Evolutionary conservation across 2,797 vertebrate genomes (phyloP).

Genomic region (Coendou prehensilis): DNA sequence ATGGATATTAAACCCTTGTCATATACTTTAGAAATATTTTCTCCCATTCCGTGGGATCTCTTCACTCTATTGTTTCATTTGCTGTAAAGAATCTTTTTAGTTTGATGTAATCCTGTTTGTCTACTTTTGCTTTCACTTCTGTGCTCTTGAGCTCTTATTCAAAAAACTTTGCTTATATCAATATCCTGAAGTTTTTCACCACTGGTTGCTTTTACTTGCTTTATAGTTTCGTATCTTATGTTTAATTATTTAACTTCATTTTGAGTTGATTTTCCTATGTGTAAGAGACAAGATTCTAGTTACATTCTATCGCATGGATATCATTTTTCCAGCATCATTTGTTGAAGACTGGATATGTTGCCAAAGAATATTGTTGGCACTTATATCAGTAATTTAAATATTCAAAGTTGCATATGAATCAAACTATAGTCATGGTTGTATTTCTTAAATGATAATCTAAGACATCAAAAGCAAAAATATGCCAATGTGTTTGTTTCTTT

Average conservation of each 20-base stretch:
- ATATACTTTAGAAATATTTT: not conserved
- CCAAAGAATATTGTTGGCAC: too few relatives aligned
- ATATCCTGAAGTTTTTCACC: not conserved
- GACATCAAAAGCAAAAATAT: constrained; percentile 22
- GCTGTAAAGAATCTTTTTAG: not conserved
- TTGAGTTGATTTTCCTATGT: not conserved
- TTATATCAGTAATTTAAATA: constrained; percentile 1
- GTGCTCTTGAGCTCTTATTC: not conserved
- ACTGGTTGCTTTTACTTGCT: not conserved
- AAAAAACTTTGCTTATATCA: not conserved
- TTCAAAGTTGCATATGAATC: not conserved
- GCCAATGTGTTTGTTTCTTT: constrained; percentile 13
- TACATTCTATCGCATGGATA: not conserved
- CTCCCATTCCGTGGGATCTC: not conserved
- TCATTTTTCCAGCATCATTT: not conserved
- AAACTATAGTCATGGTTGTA: constrained; percentile 1
- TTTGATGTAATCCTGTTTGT: not conserved
- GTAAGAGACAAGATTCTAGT: not conserved
- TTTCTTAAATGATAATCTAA: constrained; percentile 52
- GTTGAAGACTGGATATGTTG: not conserved
- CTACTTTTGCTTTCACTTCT: not conserved
- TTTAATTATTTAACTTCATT: not conserved
- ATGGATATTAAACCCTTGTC: not conserved
- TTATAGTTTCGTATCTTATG: not conserved
- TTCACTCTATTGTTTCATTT: not conserved